Conservation (phyloP, 1,140 invertebrate genomes). For the Heliothis virescens region DNA sequence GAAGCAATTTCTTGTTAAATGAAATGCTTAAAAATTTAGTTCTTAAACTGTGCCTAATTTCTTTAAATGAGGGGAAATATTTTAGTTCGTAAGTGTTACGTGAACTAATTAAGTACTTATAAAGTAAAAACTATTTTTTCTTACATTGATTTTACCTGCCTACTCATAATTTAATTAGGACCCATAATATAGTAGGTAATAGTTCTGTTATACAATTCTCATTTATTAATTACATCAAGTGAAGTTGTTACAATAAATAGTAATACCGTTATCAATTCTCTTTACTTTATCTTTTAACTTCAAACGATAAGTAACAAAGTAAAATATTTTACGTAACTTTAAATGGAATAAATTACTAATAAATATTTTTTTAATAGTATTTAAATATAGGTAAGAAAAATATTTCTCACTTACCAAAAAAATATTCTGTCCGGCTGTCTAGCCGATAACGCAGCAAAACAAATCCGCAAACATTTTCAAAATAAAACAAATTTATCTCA, state of each 20-base stretch:
- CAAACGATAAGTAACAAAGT: neutral
- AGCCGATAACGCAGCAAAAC: conserved; percentile 45
- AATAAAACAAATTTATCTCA: conserved; percentile 32
- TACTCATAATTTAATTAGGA: too few relatives aligned
- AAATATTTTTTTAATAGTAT: neutral
- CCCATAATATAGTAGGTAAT: too few relatives aligned
- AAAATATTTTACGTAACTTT: neutral
- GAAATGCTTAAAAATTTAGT: too few relatives aligned
- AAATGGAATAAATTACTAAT: neutral
- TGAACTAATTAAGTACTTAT: too few relatives aligned
- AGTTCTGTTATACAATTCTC: conserved; percentile 6
- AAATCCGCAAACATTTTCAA: conserved; percentile 50
- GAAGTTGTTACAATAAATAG: neutral
- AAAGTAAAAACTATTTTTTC: too few relatives aligned
- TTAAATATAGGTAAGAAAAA: neutral
- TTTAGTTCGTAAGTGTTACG: too few relatives aligned
- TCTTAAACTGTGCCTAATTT: too few relatives aligned
- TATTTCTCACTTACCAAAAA: conserved; percentile 35
- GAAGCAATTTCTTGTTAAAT: neutral
- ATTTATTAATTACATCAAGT: conserved; percentile 8
- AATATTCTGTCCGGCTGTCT: conserved; percentile 22
- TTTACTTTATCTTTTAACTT: neutral
- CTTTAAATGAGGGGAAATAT: too few relatives aligned
- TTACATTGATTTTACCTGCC: too few relatives aligned
- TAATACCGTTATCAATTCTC: conserved; percentile 10